Conservation (phyloP, 2,888 invertebrate species). For the Scrobipalpa costella region DNA sequence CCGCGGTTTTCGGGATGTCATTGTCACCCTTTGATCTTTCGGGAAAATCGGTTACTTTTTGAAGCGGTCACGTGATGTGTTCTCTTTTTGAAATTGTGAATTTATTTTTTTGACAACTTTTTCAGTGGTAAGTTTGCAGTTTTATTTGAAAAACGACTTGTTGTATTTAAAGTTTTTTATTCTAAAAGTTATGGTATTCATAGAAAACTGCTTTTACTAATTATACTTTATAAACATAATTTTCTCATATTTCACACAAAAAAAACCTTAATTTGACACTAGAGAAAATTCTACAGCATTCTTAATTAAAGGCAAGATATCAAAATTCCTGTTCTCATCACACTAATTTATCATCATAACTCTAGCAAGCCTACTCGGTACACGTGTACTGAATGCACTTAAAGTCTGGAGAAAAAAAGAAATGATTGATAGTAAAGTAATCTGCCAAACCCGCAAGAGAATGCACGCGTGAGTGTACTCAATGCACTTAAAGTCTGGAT, state of each 20-base stretch:
- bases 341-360: not conserved
- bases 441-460: no score
- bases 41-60: slow-evolving; percentile 23
- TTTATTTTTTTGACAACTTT: slow-evolving; percentile 19
- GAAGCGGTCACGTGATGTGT: not conserved
- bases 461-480: no score
- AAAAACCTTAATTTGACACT: no score
- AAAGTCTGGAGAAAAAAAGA: not conserved
- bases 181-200: no score
- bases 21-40: slow-evolving; percentile 6
- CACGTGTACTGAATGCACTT: not conserved
- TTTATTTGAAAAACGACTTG: not conserved
- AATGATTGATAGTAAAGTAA: no score
- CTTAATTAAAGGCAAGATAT: not conserved
- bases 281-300: not conserved
- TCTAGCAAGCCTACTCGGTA: not conserved
- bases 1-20: slow-evolving; percentile 36
- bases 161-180: not conserved
- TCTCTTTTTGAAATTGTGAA: slow-evolving; percentile 1
- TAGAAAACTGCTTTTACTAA: no score
- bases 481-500: no score
- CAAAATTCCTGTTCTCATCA: not conserved
- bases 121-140: slow-evolving; percentile 11
- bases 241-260: no score
- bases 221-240: no score